Evolutionary conservation across 2,797 vertebrate genomes (phyloP), one percentile per base, ranked within the genome.

Genomic region (Acanthornis magna): DNA sequence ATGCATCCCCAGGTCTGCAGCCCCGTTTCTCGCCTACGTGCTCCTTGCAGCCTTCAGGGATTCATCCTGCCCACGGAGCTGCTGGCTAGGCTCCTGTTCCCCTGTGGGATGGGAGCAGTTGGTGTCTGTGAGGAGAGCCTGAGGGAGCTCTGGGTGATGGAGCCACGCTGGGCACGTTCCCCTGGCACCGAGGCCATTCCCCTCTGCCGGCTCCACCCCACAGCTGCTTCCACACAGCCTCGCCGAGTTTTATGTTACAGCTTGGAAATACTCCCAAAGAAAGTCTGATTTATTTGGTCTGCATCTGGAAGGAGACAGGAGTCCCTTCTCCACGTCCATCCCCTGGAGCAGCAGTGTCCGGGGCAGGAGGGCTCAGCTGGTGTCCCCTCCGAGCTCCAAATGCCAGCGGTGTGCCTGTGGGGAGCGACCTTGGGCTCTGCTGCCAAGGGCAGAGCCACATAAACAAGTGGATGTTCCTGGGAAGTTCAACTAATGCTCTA

Each of bases 11-110:
- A 11, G 26, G 19, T 1, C 54, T 34, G n/a, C 63, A 34, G 76
- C 81, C 51, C 22, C 7, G 5, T 26, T 30, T 23, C 30, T n/a
- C 18, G 20, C 42, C 54, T 6, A 0, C 0, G 0, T 26, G 55
- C 61, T 51, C 11, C 0, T 7, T 5, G 1, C 11, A 30, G 82
- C 74, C 55, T 32, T 10, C 48, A 15, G 42, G 19, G 55, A 53
- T 5, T 5, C 2, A 2, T 58, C 55, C 65, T 7, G 1, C 50
- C 32, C 0, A 0, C 15, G 55, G 32, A 3, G 5, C 7, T 38
- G 43, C 40, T 72, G 25, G 10, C 17, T 54, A 27, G 57, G 36
- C 34, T 78, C 27, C 47, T 26, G 43, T 26, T 17, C 60, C 57
- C 20, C 10, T 6, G 42, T 3, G 19, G 1, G 14, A 8, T 20